Base-by-base conservation (phyloP, 2,797 vertebrate species). In the Pampus argenteus region DNA sequence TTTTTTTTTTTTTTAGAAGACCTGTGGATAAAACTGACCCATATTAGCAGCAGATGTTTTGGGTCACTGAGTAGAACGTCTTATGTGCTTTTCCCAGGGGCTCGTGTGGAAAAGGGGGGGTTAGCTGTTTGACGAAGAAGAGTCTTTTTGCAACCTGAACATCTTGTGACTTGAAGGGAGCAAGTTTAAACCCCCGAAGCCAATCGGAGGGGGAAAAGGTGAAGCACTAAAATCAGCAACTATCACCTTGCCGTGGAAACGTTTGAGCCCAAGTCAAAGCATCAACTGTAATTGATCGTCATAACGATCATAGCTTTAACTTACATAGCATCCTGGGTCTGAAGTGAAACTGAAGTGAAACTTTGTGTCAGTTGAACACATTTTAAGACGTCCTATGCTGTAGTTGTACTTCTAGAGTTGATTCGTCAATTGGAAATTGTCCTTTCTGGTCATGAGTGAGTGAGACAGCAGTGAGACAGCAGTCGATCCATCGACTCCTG, bases 21-120 rank as follows among this genome's bases (percentile, higher is more conserved):
- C 44, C 55, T 18, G 73, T 14, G 66, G 80, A 80, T 78, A 64
- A 83, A 83, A 81, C 64, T 87, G 83, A 88, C 84, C 88, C 79
- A 67, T 74, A 89, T 90, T 83, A 87, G 86, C 88, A 81, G 88
- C 91, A 92, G 91, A 92, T 92, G 91, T 89, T 91, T 84, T 81
- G 74, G 86, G 83, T 89, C 90, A 83, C 5, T n/a, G 65, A 87
- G 71, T 14, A 40, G 55, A 81, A 55, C 9, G 36, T 75, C 68
- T 63, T 50, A 50, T 69, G 67, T 64, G 70, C 31, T 74, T 69
- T 90, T 88, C 77, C 81, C 78, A 80, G 74, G 68, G 34, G 72
- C 50, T 69, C 1, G 1, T 67, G 60, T 15, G 65, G 78, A 50
- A 76, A 64, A 44, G 34, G 60, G 68, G 50, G 34, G 60, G 68